Percentiles rank a stretch among this genome's conserved stretches.
Conservation (phyloP, 2,113 vertebrate genomes). For the Podocnemis expansa region DNA sequence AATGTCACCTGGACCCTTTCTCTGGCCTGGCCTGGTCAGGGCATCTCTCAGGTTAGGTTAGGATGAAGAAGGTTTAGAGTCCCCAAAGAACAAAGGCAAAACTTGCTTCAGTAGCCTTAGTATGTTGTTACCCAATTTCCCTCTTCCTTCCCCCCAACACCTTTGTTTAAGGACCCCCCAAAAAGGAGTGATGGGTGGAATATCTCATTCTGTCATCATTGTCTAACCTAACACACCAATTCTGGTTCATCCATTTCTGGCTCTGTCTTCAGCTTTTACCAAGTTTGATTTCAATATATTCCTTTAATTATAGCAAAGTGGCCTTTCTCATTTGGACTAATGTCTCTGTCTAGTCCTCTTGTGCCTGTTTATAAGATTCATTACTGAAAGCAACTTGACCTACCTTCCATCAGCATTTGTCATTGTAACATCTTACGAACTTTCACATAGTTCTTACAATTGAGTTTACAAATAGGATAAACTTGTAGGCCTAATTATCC, state of each 20-base stretch:
- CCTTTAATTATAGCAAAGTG: no score
- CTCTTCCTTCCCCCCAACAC: no score
- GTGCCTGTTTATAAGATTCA: background rate
- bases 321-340: background rate
- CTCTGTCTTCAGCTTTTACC: no score
- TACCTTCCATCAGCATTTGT: background rate
- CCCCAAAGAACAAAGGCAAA: background rate
- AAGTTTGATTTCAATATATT: no score
- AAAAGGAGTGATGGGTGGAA: no score
- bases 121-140: background rate
- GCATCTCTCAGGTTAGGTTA: background rate
- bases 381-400: background rate
- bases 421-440: background rate
- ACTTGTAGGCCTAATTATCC: background rate
- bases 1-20: background rate
- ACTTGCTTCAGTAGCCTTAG: background rate
- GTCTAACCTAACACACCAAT: no score
- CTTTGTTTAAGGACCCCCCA: background rate
- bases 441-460: background rate
- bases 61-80: background rate
- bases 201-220: no score
- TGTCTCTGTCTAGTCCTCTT: background rate
- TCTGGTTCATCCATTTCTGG: no score
- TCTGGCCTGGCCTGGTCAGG: background rate
- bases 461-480: background rate